Percentiles rank a stretch among this genome's conserved stretches.
Conservation (phyloP, 2,113 vertebrate species). For the Sander lucioperca region DNA sequence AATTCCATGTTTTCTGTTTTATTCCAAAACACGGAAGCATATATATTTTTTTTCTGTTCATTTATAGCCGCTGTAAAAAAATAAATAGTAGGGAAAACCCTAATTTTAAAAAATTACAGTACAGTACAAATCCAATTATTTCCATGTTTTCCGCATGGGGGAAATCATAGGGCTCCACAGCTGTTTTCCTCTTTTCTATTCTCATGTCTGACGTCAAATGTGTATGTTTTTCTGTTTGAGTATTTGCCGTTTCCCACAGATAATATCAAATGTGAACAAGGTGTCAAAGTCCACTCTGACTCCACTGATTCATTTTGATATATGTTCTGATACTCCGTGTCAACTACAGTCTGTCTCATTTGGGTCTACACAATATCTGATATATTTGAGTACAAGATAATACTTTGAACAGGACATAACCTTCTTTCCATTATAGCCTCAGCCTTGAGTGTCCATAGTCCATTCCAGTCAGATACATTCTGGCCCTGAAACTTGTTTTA, state of each 20-base stretch:
- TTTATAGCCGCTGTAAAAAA: too few relatives aligned
- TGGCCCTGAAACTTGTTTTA: not conserved
- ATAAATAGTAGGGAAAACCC: too few relatives aligned
- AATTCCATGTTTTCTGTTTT: too few relatives aligned
- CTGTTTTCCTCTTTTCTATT: not conserved
- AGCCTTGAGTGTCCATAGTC: not conserved
- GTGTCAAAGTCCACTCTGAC: too few relatives aligned
- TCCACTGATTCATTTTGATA: too few relatives aligned
- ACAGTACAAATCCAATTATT: too few relatives aligned
- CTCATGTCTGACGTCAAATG: slow-evolving; percentile 1
- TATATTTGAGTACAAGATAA: slow-evolving; percentile 26
- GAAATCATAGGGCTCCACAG: too few relatives aligned
- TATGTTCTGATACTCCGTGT: too few relatives aligned
- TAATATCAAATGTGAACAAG: not conserved
- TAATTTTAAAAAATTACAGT: too few relatives aligned
- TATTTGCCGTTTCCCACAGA: slow-evolving; percentile 11
- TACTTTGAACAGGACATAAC: not conserved
- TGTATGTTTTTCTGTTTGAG: slow-evolving; percentile 16
- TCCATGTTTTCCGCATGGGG: too few relatives aligned
- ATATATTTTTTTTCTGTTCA: too few relatives aligned
- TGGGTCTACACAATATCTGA: slow-evolving; percentile 15
- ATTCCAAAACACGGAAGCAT: too few relatives aligned
- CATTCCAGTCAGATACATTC: slow-evolving; percentile 10
- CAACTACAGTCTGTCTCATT: slow-evolving; percentile 10
- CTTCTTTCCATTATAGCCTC: not conserved